Evolutionary conservation across 2,113 vertebrate genomes (phyloP).

Genomic region (Sorex fumeus): DNA sequence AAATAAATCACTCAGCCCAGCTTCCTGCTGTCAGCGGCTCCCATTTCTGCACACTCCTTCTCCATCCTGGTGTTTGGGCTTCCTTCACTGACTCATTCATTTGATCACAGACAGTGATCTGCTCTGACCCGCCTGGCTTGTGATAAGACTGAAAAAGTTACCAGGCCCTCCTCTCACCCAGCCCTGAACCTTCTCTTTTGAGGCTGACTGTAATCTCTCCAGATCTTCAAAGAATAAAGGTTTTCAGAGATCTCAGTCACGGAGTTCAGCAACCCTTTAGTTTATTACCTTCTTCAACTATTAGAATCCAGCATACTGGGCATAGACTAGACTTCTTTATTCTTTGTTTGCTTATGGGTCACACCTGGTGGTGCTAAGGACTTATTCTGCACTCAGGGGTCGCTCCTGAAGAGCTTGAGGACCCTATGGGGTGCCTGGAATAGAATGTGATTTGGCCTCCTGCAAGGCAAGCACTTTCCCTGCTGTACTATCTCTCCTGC

Average conservation of each 20-base stretch:
- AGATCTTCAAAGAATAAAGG: background rate
- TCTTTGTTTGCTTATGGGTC: background rate
- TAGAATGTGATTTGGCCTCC: too few species aligned
- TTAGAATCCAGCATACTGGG: background rate
- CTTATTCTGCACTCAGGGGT: too few species aligned
- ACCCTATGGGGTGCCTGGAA: too few species aligned
- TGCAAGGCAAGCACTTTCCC: too few species aligned
- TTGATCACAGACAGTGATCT: background rate
- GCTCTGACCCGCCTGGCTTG: background rate
- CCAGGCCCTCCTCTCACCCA: background rate
- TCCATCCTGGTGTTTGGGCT: background rate
- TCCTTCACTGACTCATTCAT: background rate
- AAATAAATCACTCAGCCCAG: background rate
- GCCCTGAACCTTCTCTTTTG: background rate
- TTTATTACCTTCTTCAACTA: background rate
- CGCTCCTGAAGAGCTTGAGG: too few species aligned
- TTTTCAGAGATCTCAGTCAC: conserved; percentile 16
- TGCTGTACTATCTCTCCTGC: too few species aligned
- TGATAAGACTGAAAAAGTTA: background rate
- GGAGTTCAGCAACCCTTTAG: conserved; percentile 19
- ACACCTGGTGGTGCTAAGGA: too few species aligned
- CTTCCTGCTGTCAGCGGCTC: background rate
- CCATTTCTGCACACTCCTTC: background rate
- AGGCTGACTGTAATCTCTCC: background rate
- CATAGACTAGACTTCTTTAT: background rate